Evolutionary conservation across 2,113 vertebrate genomes (phyloP).

Genomic region (Myotis brandtii): DNA sequence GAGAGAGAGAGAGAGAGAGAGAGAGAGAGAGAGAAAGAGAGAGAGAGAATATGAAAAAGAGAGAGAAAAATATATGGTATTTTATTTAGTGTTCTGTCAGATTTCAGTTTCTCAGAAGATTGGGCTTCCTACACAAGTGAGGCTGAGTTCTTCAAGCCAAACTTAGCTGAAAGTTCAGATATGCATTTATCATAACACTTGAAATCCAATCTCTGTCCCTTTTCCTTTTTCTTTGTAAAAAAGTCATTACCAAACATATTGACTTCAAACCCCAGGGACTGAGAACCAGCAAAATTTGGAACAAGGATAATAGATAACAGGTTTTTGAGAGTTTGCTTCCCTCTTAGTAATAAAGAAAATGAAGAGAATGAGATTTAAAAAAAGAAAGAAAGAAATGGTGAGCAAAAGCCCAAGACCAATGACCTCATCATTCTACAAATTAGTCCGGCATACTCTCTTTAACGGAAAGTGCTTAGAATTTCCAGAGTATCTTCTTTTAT

Average conservation of each 20-base stretch:
- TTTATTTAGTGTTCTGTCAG: background rate
- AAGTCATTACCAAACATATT: constrained; percentile 90
- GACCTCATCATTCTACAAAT: constrained; percentile 72
- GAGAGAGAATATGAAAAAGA: background rate
- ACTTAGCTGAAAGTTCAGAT: constrained; percentile 84
- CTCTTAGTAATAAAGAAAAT: constrained; percentile 85
- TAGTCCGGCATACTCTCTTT: constrained; percentile 55
- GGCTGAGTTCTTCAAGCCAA: constrained; percentile 75
- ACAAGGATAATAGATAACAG: constrained; percentile 86
- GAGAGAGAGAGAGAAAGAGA: background rate
- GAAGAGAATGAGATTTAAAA: constrained; percentile 80
- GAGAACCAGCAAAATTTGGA: constrained; percentile 85
- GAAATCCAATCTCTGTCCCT: constrained; percentile 83
- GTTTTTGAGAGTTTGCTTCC: constrained; percentile 80
- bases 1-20: no score
- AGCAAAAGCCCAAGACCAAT: constrained; percentile 69
- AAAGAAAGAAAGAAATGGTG: constrained; percentile 71
- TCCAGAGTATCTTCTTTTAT: constrained; percentile 9
- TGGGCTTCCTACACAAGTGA: constrained; percentile 16
- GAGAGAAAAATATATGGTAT: background rate
- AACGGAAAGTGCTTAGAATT: constrained; percentile 58
- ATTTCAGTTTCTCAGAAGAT: constrained; percentile 45
- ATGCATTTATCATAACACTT: constrained; percentile 84
- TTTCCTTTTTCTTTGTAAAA: constrained; percentile 84
- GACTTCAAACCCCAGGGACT: constrained; percentile 86